Evolutionary conservation across 2,113 vertebrate genomes (phyloP), one percentile per base, ranked within the genome.

Genomic region (Psettodes erumei): DNA sequence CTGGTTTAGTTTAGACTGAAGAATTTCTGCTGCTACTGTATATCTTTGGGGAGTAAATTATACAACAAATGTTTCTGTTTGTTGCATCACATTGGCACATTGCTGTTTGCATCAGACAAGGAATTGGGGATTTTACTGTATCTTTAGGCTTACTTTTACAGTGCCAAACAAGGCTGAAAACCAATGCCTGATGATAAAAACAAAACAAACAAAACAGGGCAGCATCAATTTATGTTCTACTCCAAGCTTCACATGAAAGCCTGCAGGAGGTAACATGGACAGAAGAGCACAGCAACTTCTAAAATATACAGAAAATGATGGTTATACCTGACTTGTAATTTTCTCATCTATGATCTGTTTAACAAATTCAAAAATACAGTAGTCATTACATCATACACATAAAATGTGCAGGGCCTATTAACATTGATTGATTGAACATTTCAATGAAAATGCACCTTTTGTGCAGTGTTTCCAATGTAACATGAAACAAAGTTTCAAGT

Each of bases 81-180:
- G 75, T 84, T 87, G 78, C 82, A 81, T 87, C 78, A 84, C 12
- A 35, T 56, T 48, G 64, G 25, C n/a, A 54, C 38, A 63, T 51
- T 71, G 67, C 40, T 55, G 62, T 84, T 84, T 79, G 51, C 67
- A 45, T 79, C 78, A 79, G 48, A 75, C 8, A 54, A 70, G 40
- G 54, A 79, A 56, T 72, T 65, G 69, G 53, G 54, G 54, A 66
- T 60, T 81, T 75, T 59, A 45, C 42, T 51, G 28, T 48, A 33
- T 50, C 65, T 54, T 33, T 30, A n/a, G 63, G 55, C 63, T 47
- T 32, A 33, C 40, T 70, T 61, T 80, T 47, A 70, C 65, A 71
- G 54, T 32, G 42, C 37, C 69, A 76, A 76, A 64, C 75, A 79
- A 72, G 50, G 50, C 56, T 64, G 5, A 69, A 58, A 70, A 60